Evolutionary conservation across 1,140 invertebrate species (phyloP).

Genomic region (Liolophura sinensis): DNA sequence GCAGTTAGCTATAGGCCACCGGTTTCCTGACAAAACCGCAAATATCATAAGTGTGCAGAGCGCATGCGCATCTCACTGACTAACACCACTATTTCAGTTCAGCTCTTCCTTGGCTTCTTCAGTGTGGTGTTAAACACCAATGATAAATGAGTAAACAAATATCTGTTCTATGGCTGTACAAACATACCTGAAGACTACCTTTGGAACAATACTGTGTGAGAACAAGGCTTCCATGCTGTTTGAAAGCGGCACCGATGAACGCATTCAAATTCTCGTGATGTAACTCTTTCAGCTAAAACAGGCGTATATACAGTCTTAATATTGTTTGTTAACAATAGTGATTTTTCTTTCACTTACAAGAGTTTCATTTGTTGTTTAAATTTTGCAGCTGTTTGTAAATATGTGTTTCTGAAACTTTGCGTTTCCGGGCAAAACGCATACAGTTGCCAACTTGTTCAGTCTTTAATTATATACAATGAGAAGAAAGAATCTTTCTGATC

Average conservation of each 20-base stretch:
- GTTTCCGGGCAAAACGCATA: background rate
- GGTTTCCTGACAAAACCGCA: no score
- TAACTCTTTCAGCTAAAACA: slow-evolving; percentile 82
- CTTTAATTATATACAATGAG: background rate
- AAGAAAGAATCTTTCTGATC: no score
- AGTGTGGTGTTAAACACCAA: background rate
- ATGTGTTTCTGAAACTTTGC: slow-evolving; percentile 1
- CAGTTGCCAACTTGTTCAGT: background rate
- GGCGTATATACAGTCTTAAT: background rate
- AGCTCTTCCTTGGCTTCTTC: no score
- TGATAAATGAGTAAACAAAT: background rate
- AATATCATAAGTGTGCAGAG: no score
- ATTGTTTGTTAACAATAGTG: background rate
- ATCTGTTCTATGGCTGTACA: background rate
- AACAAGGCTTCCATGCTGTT: slow-evolving; percentile 71
- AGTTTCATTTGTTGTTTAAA: no score
- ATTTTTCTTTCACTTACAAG: no score
- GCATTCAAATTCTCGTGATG: slow-evolving; percentile 92
- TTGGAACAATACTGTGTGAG: slow-evolving; percentile 93
- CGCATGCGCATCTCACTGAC: no score
- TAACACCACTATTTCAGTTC: no score
- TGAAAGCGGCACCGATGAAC: slow-evolving; percentile 93
- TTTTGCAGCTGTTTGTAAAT: no score
- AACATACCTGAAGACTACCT: slow-evolving; percentile 74
- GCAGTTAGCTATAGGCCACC: no score